These are phyloP conservation scores for Actinernus sp. DNA, from an alignment of 92 coral and sea anemone species.

Conservation along the genomic window DNA sequence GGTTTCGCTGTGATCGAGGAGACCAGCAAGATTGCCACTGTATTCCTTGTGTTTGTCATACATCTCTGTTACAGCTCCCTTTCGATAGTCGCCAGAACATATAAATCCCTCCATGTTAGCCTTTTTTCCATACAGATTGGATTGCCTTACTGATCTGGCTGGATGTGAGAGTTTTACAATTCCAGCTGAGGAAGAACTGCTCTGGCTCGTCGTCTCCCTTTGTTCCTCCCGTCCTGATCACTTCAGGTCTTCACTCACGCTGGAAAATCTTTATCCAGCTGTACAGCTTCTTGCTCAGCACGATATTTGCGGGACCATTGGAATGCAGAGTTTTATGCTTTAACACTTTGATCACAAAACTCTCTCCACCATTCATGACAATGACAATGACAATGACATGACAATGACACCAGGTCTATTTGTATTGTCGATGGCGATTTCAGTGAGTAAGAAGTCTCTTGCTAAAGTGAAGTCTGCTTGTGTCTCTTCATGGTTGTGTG, in stretches of 20 bases:
- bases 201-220: constrained; percentile 8
- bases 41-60: too few species aligned
- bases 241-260: constrained; percentile 26
- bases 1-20: too few species aligned
- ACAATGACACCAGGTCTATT: constrained; percentile 66
- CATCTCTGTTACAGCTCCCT: constrained; percentile 60
- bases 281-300: constrained; percentile 33
- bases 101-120: constrained; percentile 27
- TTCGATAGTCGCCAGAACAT: constrained; percentile 28
- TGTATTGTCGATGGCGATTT: constrained; percentile 64
- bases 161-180: constrained; percentile 43
- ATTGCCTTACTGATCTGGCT: constrained; percentile 40
- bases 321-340: constrained; percentile 54
- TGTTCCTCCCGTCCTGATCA: background rate
- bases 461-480: constrained; percentile 36
- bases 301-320: constrained; percentile 60
- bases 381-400: too few species aligned
- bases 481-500: constrained; percentile 10
- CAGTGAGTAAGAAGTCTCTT: constrained; percentile 53
- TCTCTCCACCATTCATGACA: too few species aligned
- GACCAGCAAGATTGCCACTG: too few species aligned
- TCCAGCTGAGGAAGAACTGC: constrained; percentile 45
- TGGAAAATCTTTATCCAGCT: constrained; percentile 49
- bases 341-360: too few species aligned
- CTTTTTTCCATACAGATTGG: constrained; percentile 51